Conservation (phyloP, 2,113 vertebrate genomes). For the Aldabrachelys gigantea region DNA sequence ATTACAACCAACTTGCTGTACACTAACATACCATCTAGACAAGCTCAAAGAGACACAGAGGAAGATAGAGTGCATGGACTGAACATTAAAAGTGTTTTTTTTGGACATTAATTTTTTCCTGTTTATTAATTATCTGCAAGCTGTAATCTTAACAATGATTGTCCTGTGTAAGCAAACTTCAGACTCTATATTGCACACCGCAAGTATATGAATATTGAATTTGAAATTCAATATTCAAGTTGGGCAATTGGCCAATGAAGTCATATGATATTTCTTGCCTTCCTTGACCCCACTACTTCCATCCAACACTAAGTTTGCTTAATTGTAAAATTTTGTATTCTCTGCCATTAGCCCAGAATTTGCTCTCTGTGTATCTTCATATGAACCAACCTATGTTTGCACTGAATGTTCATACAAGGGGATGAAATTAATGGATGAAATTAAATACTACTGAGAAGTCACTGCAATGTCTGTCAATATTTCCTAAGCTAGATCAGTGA, state of each 20-base stretch:
- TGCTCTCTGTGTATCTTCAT: too few relatives aligned
- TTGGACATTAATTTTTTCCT: not conserved
- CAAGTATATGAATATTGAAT: not conserved
- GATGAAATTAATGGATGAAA: too few relatives aligned
- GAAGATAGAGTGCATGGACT: not conserved
- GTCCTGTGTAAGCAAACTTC: not conserved
- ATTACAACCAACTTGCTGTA: too few relatives aligned
- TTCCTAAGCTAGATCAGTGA: too few relatives aligned
- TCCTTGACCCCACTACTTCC: not conserved
- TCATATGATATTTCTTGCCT: not conserved
- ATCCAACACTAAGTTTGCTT: too few relatives aligned
- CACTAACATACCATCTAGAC: too few relatives aligned
- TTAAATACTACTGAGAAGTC: too few relatives aligned
- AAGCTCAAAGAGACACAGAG: not conserved
- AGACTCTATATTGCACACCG: not conserved
- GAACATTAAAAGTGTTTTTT: not conserved
- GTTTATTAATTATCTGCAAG: not conserved
- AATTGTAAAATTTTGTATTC: too few relatives aligned
- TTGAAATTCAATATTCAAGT: not conserved
- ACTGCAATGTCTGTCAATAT: too few relatives aligned
- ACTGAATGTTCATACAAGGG: too few relatives aligned
- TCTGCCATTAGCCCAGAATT: too few relatives aligned
- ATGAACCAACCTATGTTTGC: too few relatives aligned
- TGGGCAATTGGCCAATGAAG: not conserved
- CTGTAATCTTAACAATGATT: not conserved